Evolutionary conservation across 1,140 invertebrate genomes (phyloP), one percentile per base, ranked within the genome.

Genomic region (Bradynema listronoti): DNA sequence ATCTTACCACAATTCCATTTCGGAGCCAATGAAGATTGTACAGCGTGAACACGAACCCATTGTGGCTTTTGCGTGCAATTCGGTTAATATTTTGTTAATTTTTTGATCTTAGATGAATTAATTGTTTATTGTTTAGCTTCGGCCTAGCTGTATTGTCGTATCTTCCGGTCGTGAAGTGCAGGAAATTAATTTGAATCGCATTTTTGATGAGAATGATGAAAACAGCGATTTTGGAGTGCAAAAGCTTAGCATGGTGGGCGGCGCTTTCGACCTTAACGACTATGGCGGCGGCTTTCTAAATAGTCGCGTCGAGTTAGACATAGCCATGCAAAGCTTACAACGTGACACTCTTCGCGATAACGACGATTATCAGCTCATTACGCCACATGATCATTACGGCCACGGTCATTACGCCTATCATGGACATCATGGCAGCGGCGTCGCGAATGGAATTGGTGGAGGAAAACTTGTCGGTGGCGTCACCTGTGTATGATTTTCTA

Each of bases 41-140:
- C 94, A 98, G 78, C 96, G 96, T 81, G 94, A 98, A 78, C 91
- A 95, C 82, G 94, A 99, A 80, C 90, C 90, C 56, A 95, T 99
- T 62, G 87, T 90, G 65, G 88, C 93, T 32, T 99, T 98, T 83
- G 93, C 91, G 75, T 83, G 96, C 42, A 96, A 94, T 83, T 86
- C 58, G 33, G 58, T 61, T 87, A 81, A 88, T 71, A 39, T 39
- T 39, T 11, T 11, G 19, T 39, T 11, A 39, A 11, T 39, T 39
- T 39, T 11, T 19, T 19, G 36, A 39, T 11, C 11, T 11, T 39
- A 19, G 11, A 39, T 39, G 36, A 11, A 39, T 39, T 11, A 39
- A 39, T 19, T 39, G 36, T 11, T 11, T 39, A 39, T 39, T 11
- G 36, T 39, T 56, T 58, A 90, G 87, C 85, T 87, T n/a, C 87